A percentile compares a stretch with the other conserved stretches of the same genome.
Evolutionary conservation across 2,888 invertebrate species (phyloP).

Genomic region (Eugnorisma glareosa): DNA sequence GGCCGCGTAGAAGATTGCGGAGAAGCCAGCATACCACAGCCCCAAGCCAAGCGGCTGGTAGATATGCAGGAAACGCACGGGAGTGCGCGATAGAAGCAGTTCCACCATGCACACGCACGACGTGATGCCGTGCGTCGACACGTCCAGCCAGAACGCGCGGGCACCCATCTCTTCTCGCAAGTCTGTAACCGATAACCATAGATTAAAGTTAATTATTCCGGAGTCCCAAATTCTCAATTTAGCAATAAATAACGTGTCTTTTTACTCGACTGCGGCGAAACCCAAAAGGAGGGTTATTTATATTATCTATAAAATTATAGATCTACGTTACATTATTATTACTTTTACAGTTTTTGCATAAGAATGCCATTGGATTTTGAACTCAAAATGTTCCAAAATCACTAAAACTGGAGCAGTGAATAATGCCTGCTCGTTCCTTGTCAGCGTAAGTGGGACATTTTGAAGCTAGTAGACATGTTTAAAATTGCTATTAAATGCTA

Average conservation of each 20-base stretch:
- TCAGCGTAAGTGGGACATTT: background rate
- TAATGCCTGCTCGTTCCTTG: background rate
- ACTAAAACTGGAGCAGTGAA: background rate
- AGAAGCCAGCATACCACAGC: conserved; percentile 92
- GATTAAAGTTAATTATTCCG: background rate
- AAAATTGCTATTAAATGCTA: background rate
- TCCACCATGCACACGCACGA: conserved; percentile 93
- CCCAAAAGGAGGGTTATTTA: background rate
- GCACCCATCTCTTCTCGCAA: conserved; percentile 42
- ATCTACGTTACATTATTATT: background rate
- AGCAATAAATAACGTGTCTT: background rate
- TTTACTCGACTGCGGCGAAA: too few species aligned
- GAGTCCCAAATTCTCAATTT: background rate
- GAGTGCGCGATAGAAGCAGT: conserved; percentile 92
- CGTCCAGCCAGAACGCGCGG: conserved; percentile 79
- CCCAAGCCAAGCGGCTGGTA: conserved; percentile 93
- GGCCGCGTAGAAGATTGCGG: conserved; percentile 92
- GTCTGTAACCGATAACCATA: conserved; percentile 22
- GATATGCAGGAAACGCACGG: conserved; percentile 86
- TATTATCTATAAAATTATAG: too few species aligned
- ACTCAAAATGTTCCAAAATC: background rate
- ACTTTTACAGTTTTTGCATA: background rate
- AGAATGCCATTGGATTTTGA: background rate
- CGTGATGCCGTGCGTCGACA: conserved; percentile 91
- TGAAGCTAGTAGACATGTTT: background rate